These are phyloP conservation scores for Monoplex corrugatus DNA, from an alignment of 2,888 invertebrate species.

Conservation along the genomic window DNA sequence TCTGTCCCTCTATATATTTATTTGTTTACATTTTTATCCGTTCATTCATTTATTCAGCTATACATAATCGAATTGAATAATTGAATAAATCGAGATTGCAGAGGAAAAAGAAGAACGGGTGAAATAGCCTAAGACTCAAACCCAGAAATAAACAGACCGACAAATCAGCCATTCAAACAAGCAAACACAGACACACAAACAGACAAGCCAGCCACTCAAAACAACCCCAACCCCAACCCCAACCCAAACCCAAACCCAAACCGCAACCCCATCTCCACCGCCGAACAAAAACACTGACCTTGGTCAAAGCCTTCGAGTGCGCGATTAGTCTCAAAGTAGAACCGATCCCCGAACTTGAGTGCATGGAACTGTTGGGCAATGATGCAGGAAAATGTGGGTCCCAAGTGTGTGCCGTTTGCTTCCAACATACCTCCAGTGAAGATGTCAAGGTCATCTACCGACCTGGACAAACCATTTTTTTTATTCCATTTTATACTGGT, in stretches of 20 bases:
- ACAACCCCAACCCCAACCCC: background rate
- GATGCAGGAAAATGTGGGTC: conserved; percentile 51
- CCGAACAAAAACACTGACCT: conserved; percentile 44
- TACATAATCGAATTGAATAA: too few relatives aligned
- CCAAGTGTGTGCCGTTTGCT: conserved; percentile 10
- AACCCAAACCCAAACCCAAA: background rate
- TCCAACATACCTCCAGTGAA: conserved; percentile 51
- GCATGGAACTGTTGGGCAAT: conserved; percentile 49
- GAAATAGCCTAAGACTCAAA: too few relatives aligned
- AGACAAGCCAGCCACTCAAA: background rate
- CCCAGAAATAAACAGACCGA: too few relatives aligned
- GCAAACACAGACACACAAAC: background rate
- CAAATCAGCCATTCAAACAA: background rate
- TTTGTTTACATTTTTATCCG: background rate
- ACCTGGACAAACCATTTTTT: conserved; percentile 20
- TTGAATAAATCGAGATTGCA: too few relatives aligned
- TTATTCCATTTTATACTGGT: too few relatives aligned
- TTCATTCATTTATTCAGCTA: too few relatives aligned
- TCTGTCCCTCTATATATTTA: background rate
- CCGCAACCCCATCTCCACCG: background rate
- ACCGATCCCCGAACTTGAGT: conserved; percentile 52
- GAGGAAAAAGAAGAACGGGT: too few relatives aligned
- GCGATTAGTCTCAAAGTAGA: conserved; percentile 50
- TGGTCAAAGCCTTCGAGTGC: conserved; percentile 32
- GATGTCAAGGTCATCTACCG: conserved; percentile 51